Base-by-base conservation (phyloP, 1,140 invertebrate genomes). In the Bombus superbus region DNA sequence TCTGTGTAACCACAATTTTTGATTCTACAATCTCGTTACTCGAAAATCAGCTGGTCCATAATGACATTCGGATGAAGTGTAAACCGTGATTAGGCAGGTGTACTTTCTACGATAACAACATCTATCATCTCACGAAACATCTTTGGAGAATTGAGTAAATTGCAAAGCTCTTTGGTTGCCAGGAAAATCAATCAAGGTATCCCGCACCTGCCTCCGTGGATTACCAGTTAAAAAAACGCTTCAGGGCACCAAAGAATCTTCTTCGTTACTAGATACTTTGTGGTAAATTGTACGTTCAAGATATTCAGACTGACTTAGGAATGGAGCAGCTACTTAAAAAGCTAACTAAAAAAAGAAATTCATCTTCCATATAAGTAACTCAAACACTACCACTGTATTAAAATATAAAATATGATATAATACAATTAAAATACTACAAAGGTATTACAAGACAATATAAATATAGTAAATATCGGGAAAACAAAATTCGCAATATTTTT, bases 1-100 rank as follows among this genome's bases (percentile, higher is more conserved):
- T 9, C 59, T 11, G 10, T 13, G 28, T n/a, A 62, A 62, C 11
- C 11, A 3, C 28, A n/a, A n/a, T 62, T 62, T 62, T 68, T 18
- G 18, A 15, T 80, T 35, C 25, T 57, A 44, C 3, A 42, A 18
- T 11, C 6, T 18, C 8, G 5, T 18, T 32, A 73, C 42, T 47
- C 9, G 32, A 22, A 42, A 44, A 11, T 10, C 40, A 72, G 10
- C 53, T 79, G 74, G 32, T 38, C 32, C 15, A 22, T 69, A 79
- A 79, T 71, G 62, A 47, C 44, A 15, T 42, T 66, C n/a, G 3
- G 57, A n/a, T 44, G 59, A 53, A 78, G 73, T 35, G 76, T 32
- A 79, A 75, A 68, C 15, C 59, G 71, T 78, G 87, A 92, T 92
- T 92, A 92, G 88, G 91, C 91, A 91, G 91, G 88, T 92, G 92